Evolutionary conservation across 1,140 invertebrate genomes (phyloP).

Genomic region (Cheumatopsyche charites): DNA sequence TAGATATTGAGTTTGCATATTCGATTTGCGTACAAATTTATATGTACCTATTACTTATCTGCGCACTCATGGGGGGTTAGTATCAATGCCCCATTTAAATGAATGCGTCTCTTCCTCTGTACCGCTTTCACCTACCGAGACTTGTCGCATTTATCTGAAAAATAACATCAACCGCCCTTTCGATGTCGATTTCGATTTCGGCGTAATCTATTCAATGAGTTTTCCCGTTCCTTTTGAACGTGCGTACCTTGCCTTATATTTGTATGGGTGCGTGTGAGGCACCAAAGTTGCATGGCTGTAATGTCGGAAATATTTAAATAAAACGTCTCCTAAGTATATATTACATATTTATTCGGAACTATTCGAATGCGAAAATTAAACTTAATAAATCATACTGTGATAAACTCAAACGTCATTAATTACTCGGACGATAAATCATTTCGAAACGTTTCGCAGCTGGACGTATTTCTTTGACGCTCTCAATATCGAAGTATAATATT

Average conservation of each 20-base stretch:
- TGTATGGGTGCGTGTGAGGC: no score
- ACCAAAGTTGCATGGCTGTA: no score
- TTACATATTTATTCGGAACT: no score
- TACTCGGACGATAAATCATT: slow-evolving; percentile 7
- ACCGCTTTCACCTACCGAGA: slow-evolving; percentile 7
- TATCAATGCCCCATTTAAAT: slow-evolving; percentile 7
- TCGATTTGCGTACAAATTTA: no score
- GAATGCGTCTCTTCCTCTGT: neutral
- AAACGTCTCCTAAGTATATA: no score
- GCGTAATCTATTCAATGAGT: slow-evolving; percentile 8
- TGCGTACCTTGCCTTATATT: no score
- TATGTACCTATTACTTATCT: no score
- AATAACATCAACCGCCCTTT: slow-evolving; percentile 26
- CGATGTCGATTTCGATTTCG: slow-evolving; percentile 16
- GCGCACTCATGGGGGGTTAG: neutral
- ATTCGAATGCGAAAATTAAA: slow-evolving; percentile 6
- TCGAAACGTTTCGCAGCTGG: neutral
- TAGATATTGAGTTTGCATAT: no score
- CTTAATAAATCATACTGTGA: slow-evolving; percentile 13
- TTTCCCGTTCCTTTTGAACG: neutral
- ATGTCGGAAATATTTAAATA: no score
- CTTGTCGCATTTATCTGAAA: slow-evolving; percentile 20
- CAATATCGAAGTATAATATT: slow-evolving; percentile 5
- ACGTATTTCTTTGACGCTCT: slow-evolving; percentile 10
- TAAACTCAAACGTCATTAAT: slow-evolving; percentile 18